Percentiles rank a stretch among this genome's conserved stretches.
Evolutionary conservation across 2,113 vertebrate genomes (phyloP).

Genomic region (Arothron firmamentum): DNA sequence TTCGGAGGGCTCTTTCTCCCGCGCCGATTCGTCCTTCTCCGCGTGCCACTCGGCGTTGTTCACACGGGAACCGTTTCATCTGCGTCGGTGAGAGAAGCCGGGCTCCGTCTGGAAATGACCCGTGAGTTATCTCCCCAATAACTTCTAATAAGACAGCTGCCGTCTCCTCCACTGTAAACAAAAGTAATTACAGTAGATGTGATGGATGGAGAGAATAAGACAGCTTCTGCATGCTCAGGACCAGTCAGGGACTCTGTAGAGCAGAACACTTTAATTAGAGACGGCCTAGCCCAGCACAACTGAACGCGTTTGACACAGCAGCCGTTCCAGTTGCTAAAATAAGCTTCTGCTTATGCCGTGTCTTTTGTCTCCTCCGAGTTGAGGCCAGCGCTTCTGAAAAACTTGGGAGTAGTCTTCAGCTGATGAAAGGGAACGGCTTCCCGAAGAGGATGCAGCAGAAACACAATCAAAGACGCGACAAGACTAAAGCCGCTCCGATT

Average conservation of each 20-base stretch:
- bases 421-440: no score
- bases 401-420: no score
- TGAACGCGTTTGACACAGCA: slow-evolving; percentile 65
- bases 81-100: slow-evolving; percentile 59
- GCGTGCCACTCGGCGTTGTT: slow-evolving; percentile 16
- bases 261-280: slow-evolving; percentile 77
- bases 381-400: slow-evolving; percentile 29
- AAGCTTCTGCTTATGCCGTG: slow-evolving; percentile 50
- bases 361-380: slow-evolving; percentile 47
- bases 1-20: slow-evolving; percentile 45
- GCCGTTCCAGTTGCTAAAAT: slow-evolving; percentile 56
- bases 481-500: background rate
- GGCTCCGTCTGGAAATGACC: slow-evolving; percentile 62
- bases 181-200: slow-evolving; percentile 76
- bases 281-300: slow-evolving; percentile 59
- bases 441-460: no score
- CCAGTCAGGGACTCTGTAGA: slow-evolving; percentile 58
- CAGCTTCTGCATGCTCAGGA: slow-evolving; percentile 66
- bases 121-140: slow-evolving; percentile 73
- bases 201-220: slow-evolving; percentile 70
- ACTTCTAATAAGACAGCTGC: slow-evolving; percentile 72
- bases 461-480: slow-evolving; percentile 28
- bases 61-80: slow-evolving; percentile 64
- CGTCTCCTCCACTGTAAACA: slow-evolving; percentile 74
- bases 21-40: slow-evolving; percentile 53